Evolutionary conservation across 2,797 vertebrate species (phyloP).

Genomic region (Knipowitschia caucasica): DNA sequence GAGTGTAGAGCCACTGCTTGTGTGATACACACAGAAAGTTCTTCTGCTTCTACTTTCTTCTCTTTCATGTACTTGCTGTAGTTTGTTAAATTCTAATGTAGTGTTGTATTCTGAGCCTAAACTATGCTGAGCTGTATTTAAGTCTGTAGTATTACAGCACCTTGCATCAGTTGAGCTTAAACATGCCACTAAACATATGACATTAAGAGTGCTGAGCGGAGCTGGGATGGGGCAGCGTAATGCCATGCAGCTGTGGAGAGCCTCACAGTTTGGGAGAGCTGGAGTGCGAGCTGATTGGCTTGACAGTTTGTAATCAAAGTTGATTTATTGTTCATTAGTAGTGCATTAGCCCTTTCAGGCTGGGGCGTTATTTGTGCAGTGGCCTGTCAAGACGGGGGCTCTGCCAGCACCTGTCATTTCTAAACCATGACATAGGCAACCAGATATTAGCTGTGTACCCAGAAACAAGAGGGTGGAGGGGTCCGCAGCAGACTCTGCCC

Average conservation of each 20-base stretch:
- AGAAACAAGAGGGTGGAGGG: conserved; percentile 51
- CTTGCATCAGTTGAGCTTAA: conserved; percentile 31
- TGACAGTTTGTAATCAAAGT: conserved; percentile 99
- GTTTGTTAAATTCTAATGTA: neutral
- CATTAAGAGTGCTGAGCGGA: conserved; percentile 33
- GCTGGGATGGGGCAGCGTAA: conserved; percentile 70
- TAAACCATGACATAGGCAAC: conserved; percentile 84
- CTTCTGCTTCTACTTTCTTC: conserved; percentile 62
- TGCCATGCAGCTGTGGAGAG: conserved; percentile 75
- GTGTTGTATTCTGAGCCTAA: neutral
- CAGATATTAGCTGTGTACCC: conserved; percentile 78
- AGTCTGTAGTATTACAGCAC: conserved; percentile 29
- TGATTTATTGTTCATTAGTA: conserved; percentile 99
- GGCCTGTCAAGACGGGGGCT: conserved; percentile 87
- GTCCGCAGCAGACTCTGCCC: conserved; percentile 37
- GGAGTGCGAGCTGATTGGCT: conserved; percentile 88
- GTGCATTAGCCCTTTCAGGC: conserved; percentile 96
- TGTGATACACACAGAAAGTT: conserved; percentile 77
- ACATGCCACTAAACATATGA: conserved; percentile 17
- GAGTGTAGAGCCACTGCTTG: conserved; percentile 36
- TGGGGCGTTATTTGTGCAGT: conserved; percentile 92
- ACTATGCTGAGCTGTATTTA: neutral
- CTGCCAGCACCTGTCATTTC: conserved; percentile 95
- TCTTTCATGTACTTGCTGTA: neutral
- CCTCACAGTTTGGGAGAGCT: conserved; percentile 77